phyloP scores from a whole-genome alignment of 1,140 invertebrate species.

The Muscidifurax raptorellus region DNA sequence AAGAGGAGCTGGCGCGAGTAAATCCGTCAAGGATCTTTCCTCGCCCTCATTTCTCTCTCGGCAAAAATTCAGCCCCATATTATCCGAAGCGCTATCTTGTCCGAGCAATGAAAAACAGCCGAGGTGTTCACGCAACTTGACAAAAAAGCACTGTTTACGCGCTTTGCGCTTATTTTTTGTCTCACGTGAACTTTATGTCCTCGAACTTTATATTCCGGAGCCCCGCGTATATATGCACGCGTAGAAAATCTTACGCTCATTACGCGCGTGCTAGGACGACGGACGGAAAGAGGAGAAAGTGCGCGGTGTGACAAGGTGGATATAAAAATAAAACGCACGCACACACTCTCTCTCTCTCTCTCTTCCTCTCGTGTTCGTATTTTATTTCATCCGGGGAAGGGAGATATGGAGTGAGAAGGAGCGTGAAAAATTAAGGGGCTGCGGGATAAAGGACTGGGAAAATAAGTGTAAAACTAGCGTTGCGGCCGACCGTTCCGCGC shows the following conservation, averaged over 20 bases:
- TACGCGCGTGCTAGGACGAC: background rate
- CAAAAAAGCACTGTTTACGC: background rate
- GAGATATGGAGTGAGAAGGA: background rate
- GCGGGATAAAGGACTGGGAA: background rate
- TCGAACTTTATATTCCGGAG: background rate
- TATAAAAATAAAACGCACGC: background rate
- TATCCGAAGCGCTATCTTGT: too few relatives aligned
- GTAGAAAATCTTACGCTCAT: background rate
- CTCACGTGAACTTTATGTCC: background rate
- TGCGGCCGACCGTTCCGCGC: background rate
- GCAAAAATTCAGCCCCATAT: background rate
- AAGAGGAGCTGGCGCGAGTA: background rate
- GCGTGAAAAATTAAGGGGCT: conserved; percentile 16
- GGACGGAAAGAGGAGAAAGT: background rate
- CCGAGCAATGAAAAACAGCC: too few relatives aligned
- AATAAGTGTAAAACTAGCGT: conserved; percentile 17
- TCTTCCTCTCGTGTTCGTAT: background rate
- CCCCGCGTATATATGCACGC: too few relatives aligned
- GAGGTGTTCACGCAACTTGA: too few relatives aligned
- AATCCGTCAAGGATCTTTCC: background rate
- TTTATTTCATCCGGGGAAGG: conserved; percentile 5
- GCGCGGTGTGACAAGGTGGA: background rate
- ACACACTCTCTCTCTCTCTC: background rate
- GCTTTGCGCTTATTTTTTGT: background rate
- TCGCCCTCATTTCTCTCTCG: background rate